phyloP scores from a whole-genome alignment of 1,140 invertebrate species.

The Cyclargus thomasi region DNA sequence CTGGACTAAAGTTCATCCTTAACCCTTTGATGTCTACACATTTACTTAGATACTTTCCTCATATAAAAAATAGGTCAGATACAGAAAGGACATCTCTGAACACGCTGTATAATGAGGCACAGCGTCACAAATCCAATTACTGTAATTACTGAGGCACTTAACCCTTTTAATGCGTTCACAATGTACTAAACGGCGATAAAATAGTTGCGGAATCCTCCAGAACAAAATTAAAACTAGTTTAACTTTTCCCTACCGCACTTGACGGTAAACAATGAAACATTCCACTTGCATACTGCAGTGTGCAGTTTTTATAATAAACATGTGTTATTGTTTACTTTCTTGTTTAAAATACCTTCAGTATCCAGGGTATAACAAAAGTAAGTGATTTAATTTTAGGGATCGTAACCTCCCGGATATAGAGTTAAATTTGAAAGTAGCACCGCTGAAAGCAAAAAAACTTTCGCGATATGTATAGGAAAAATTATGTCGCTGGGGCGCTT shows the following conservation, averaged over 20 bases:
- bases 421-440: too few relatives aligned
- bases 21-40: too few relatives aligned
- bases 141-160: constrained; percentile 8
- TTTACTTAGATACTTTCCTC: not conserved
- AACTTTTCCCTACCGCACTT: constrained; percentile 19
- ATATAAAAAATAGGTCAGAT: not conserved
- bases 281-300: not conserved
- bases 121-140: constrained; percentile 13
- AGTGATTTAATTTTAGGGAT: too few relatives aligned
- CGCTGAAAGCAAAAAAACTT: too few relatives aligned
- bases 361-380: too few relatives aligned
- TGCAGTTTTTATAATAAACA: not conserved
- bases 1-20: too few relatives aligned
- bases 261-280: constrained; percentile 13
- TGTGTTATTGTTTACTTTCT: not conserved
- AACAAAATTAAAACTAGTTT: constrained; percentile 27
- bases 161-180: constrained; percentile 10
- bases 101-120: not conserved
- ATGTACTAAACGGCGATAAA: constrained; percentile 10
- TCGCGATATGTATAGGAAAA: too few relatives aligned
- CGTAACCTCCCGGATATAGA: too few relatives aligned
- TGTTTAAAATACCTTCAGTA: too few relatives aligned
- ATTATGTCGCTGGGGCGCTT: too few relatives aligned
- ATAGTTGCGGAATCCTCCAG: constrained; percentile 23
- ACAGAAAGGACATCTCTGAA: not conserved